Evolutionary conservation across 2,113 vertebrate species (phyloP).

Genomic region (Cyprinodon variegatus): DNA sequence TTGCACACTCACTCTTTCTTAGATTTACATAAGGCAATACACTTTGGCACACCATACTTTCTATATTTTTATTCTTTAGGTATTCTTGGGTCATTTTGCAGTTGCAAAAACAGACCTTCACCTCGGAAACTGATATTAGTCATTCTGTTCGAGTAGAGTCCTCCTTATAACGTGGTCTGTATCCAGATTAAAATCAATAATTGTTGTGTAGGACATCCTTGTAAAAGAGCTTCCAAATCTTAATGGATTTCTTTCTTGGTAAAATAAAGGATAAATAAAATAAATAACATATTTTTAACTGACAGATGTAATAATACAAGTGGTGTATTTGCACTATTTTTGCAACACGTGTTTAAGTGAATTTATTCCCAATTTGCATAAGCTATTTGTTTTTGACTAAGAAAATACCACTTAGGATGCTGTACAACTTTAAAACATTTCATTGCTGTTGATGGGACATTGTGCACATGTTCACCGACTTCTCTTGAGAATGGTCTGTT

Average conservation of each 20-base stretch:
- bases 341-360: too few relatives aligned
- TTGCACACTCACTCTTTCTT: not conserved
- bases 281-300: too few relatives aligned
- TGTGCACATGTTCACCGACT: not conserved
- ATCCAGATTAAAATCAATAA: not conserved
- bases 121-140: too few relatives aligned
- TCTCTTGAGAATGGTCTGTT: not conserved
- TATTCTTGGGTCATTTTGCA: not conserved
- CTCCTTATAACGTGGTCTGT: not conserved
- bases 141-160: not conserved
- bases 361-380: not conserved
- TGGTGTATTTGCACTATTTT: too few relatives aligned
- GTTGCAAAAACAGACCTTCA: not conserved
- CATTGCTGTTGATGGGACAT: not conserved
- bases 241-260: too few relatives aligned
- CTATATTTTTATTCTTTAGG: conserved; percentile 1
- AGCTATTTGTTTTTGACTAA: not conserved
- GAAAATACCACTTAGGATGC: too few relatives aligned
- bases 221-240: too few relatives aligned
- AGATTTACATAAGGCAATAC: not conserved
- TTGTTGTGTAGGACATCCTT: too few relatives aligned
- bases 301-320: too few relatives aligned
- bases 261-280: too few relatives aligned
- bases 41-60: not conserved
- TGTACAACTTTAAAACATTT: too few relatives aligned